A percentile compares a stretch with the other conserved stretches of the same genome.
Evolutionary conservation across 1,140 invertebrate species (phyloP).

Genomic region (Platorchestia sp.): DNA sequence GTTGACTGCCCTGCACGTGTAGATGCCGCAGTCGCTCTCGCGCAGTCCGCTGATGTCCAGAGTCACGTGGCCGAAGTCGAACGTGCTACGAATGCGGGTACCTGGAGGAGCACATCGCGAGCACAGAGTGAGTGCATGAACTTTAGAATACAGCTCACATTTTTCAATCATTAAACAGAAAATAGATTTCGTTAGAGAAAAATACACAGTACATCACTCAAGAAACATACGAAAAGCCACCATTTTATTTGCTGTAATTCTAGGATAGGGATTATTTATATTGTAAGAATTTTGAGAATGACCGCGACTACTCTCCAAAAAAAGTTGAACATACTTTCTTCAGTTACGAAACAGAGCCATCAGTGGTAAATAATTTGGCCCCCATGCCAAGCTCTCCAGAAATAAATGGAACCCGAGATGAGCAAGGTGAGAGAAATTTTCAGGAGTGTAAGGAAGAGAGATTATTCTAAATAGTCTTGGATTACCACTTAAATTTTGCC

Average conservation of each 20-base stretch:
- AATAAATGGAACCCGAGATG: neutral
- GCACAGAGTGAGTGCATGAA: neutral
- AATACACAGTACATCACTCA: neutral
- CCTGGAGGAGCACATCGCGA: constrained; percentile 69
- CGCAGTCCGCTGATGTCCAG: constrained; percentile 89
- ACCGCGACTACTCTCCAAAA: neutral
- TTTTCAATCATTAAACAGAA: neutral
- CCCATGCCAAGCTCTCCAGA: neutral
- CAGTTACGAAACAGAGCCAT: neutral
- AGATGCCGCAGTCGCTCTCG: constrained; percentile 92
- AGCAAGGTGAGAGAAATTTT: neutral
- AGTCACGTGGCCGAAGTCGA: constrained; percentile 94
- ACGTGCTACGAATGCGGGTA: constrained; percentile 86
- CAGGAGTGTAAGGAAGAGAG: neutral
- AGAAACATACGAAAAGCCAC: neutral
- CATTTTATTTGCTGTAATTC: neutral
- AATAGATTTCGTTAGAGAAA: neutral
- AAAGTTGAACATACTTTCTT: neutral
- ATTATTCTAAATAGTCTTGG: neutral
- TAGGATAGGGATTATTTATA: too few relatives aligned
- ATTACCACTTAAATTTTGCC: neutral
- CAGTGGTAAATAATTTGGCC: neutral
- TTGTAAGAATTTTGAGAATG: neutral
- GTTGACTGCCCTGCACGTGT: constrained; percentile 93
- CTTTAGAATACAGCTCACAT: neutral